Percentiles rank a stretch among this genome's conserved stretches.
Evolutionary conservation across 2,113 vertebrate species (phyloP).

Genomic region (Oceanodroma tethys): DNA sequence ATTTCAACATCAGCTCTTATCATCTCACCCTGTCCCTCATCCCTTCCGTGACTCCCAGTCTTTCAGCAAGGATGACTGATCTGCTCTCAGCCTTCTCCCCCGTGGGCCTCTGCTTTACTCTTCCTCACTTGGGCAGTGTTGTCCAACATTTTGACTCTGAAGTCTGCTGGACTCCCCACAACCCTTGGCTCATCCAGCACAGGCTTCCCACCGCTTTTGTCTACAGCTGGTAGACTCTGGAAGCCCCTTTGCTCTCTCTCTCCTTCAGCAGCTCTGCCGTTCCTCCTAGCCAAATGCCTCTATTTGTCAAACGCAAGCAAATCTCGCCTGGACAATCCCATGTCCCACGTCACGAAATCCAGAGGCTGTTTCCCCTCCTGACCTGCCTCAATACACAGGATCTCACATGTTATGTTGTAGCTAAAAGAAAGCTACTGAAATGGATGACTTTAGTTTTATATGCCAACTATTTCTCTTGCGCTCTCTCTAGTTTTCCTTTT

Average conservation of each 20-base stretch:
- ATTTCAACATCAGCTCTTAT: constrained; percentile 35
- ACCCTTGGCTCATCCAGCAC: neutral
- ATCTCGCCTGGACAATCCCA: neutral
- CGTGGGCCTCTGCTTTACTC: neutral
- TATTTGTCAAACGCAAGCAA: neutral
- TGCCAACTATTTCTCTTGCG: neutral
- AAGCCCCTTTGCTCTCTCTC: neutral
- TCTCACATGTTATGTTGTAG: neutral
- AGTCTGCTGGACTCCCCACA: neutral
- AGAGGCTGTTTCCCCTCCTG: neutral
- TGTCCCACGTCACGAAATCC: neutral
- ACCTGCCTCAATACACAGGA: neutral
- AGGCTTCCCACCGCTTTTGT: neutral
- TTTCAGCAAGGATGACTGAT: constrained; percentile 27
- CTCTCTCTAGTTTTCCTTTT: neutral
- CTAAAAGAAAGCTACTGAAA: neutral
- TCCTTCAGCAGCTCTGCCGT: neutral
- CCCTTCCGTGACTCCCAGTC: neutral
- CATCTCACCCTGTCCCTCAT: constrained; percentile 1
- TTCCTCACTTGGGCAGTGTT: neutral
- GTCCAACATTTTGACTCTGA: neutral
- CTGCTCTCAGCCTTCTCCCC: neutral
- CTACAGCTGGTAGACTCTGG: neutral
- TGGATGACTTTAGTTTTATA: neutral
- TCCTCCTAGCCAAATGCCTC: neutral